Conservation (phyloP, 2,888 invertebrate species). For the Girardia tigrina region DNA sequence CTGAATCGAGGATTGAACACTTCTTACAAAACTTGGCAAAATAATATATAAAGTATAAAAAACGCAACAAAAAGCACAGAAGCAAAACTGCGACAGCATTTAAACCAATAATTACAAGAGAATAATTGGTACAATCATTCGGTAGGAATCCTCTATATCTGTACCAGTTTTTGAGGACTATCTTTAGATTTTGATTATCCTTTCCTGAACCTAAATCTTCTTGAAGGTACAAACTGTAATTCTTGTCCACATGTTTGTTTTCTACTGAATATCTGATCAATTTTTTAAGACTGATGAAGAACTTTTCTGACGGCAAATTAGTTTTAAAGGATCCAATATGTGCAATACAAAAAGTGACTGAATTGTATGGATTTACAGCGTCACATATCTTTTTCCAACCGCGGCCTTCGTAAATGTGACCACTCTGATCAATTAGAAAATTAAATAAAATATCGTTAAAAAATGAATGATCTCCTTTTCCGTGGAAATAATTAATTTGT, state of each 20-base stretch:
- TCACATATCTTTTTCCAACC: not conserved
- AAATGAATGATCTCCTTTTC: not conserved
- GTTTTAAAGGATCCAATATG: constrained; percentile 29
- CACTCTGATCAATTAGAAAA: not conserved
- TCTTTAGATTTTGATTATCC: not conserved
- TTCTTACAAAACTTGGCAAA: too few relatives aligned
- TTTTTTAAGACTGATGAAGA: constrained; percentile 16
- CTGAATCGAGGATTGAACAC: too few relatives aligned
- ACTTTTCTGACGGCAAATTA: not conserved
- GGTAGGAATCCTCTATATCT: not conserved
- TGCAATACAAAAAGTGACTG: not conserved
- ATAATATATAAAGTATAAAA: too few relatives aligned
- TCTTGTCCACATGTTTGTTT: not conserved
- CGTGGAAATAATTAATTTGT: not conserved
- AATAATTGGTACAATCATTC: not conserved
- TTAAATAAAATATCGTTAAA: not conserved
- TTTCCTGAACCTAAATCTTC: not conserved
- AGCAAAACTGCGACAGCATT: too few relatives aligned
- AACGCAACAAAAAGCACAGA: too few relatives aligned
- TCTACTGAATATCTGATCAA: constrained; percentile 20
- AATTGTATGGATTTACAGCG: not conserved
- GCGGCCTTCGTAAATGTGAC: not conserved
- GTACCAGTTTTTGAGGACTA: not conserved
- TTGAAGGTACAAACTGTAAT: constrained; percentile 25
- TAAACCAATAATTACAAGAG: too few relatives aligned